Evolutionary conservation across 2,113 vertebrate species (phyloP).

Genomic region (Sarotherodon lohbergeri): DNA sequence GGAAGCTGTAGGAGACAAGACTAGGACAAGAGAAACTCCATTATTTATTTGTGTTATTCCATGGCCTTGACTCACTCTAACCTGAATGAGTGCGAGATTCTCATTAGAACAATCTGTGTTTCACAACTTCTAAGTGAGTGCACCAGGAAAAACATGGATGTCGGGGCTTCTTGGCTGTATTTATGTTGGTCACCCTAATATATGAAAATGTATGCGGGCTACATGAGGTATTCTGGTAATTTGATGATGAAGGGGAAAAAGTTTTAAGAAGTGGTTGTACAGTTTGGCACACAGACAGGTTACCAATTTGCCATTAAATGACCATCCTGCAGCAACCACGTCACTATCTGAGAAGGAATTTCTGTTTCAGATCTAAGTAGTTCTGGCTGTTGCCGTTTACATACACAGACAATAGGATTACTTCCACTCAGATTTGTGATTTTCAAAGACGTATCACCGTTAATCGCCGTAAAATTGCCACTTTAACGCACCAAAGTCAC

Average conservation of each 20-base stretch:
- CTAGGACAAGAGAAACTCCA: slow-evolving; percentile 7
- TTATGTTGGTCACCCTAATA: background rate
- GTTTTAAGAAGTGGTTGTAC: background rate
- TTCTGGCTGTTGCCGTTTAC: background rate
- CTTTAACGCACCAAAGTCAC: background rate
- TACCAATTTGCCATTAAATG: background rate
- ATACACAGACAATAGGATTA: background rate
- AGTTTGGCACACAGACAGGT: background rate
- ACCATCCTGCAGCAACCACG: background rate
- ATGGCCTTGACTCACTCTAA: background rate
- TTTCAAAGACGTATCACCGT: background rate
- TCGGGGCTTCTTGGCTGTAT: background rate
- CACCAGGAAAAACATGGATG: background rate
- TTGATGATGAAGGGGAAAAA: background rate
- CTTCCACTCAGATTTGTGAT: background rate
- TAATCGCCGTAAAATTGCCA: background rate
- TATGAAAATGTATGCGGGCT: background rate
- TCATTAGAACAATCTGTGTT: background rate
- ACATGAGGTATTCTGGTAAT: background rate
- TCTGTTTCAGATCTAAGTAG: background rate
- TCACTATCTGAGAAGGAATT: background rate
- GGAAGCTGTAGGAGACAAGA: slow-evolving; percentile 25
- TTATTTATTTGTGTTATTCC: slow-evolving; percentile 24
- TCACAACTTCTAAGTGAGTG: background rate
- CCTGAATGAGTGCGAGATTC: background rate